A percentile compares a stretch with the other conserved stretches of the same genome.
These are phyloP conservation scores for Bryconaethiops microstoma DNA, from an alignment of 2,797 vertebrate genomes.

Conservation along the genomic window DNA sequence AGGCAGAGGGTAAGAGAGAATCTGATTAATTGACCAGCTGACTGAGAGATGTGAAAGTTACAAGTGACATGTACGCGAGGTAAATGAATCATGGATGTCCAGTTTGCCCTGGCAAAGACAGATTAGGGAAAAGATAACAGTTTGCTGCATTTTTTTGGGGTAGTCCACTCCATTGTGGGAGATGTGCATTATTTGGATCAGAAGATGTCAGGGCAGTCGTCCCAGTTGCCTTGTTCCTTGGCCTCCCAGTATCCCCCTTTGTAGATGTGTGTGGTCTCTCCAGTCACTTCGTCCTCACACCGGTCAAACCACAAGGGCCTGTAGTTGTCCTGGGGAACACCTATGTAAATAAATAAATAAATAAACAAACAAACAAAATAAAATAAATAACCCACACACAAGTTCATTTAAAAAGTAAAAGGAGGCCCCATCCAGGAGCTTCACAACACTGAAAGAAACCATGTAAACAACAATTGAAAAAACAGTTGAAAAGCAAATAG, in stretches of 20 bases:
- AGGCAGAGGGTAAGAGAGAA: not conserved
- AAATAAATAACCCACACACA: no score
- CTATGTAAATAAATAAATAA: slow-evolving; percentile 63
- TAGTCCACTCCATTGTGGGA: slow-evolving; percentile 8
- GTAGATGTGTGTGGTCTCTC: slow-evolving; percentile 88
- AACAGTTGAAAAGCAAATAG: no score
- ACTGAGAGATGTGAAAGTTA: slow-evolving; percentile 1
- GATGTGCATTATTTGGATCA: slow-evolving; percentile 63
- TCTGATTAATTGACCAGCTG: not conserved
- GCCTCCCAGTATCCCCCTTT: slow-evolving; percentile 94
- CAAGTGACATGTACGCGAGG: slow-evolving; percentile 1
- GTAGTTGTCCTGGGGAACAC: slow-evolving; percentile 85
- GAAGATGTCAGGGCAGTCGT: slow-evolving; percentile 89
- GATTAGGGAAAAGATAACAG: slow-evolving; percentile 8
- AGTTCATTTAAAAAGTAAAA: not conserved
- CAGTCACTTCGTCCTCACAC: slow-evolving; percentile 81
- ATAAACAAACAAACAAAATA: not conserved
- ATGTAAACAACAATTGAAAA: no score
- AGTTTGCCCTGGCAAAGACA: slow-evolving; percentile 10
- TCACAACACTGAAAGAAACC: no score
- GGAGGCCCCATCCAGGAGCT: no score
- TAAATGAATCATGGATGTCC: not conserved
- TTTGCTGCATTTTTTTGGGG: slow-evolving; percentile 21
- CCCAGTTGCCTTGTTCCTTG: slow-evolving; percentile 90
- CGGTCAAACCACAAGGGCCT: slow-evolving; percentile 92